Conservation (phyloP, 2,113 vertebrate genomes). For the Psittacula cyanocephala region DNA sequence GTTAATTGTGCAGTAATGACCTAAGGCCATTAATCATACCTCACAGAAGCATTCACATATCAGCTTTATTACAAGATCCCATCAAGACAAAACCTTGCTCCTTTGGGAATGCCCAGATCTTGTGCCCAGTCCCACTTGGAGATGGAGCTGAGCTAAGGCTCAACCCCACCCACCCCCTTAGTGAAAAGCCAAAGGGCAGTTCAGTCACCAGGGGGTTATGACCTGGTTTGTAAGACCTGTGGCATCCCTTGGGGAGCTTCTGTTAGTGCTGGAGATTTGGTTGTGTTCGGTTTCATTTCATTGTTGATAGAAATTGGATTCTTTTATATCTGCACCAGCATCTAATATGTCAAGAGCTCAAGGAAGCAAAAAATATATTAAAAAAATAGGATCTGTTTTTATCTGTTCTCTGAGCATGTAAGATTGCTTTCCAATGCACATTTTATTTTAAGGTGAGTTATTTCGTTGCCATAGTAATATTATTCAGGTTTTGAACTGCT, state of each 20-base stretch:
- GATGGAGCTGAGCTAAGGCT: not conserved
- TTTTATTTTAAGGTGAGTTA: slow-evolving; percentile 48
- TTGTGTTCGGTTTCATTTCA: not conserved
- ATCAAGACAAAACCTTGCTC: accelerated
- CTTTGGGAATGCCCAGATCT: no score
- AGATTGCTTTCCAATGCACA: not conserved
- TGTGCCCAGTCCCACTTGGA: not conserved
- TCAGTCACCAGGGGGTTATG: not conserved
- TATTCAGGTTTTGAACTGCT: not conserved
- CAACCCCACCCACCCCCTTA: not conserved
- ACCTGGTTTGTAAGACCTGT: accelerated
- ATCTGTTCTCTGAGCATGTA: not conserved
- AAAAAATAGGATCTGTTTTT: not conserved
- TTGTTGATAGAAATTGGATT: not conserved
- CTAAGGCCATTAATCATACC: not conserved
- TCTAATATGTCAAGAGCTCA: not conserved
- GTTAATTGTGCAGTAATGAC: not conserved
- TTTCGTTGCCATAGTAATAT: slow-evolving; percentile 54
- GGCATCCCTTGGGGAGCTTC: not conserved
- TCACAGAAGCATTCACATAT: accelerated
- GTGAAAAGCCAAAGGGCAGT: not conserved
- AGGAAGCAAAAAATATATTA: not conserved
- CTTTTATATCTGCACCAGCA: not conserved
- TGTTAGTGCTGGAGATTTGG: not conserved
- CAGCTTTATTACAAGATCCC: not conserved